A percentile compares a stretch with the other conserved stretches of the same genome.
Evolutionary conservation across 1,140 invertebrate genomes (phyloP).

Genomic region (Druon quercuslanigerum): DNA sequence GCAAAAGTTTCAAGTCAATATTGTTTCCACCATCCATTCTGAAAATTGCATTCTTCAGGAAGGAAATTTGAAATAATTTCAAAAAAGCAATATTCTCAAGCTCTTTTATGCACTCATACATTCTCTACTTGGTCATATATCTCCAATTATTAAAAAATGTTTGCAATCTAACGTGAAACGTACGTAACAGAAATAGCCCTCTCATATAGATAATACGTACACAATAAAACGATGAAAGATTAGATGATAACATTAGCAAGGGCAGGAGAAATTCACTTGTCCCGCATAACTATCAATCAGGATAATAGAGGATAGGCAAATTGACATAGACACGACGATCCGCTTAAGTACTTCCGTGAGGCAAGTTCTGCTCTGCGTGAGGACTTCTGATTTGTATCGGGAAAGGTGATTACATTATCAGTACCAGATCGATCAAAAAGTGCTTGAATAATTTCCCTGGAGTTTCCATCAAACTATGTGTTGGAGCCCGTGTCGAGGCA

Average conservation of each 20-base stretch:
- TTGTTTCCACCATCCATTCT: neutral
- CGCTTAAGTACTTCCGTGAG: constrained; percentile 49
- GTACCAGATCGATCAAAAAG: constrained; percentile 49
- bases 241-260: neutral
- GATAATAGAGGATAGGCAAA: constrained; percentile 45
- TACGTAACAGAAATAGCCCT: too few relatives aligned
- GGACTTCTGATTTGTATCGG: constrained; percentile 40
- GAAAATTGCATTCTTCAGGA: neutral
- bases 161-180: neutral
- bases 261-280: constrained; percentile 36
- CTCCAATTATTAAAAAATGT: neutral
- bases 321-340: constrained; percentile 53
- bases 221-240: neutral
- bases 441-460: constrained; percentile 46
- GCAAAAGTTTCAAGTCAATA: neutral
- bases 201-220: too few relatives aligned
- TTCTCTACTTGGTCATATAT: neutral
- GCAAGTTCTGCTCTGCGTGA: constrained; percentile 37
- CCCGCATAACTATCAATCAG: constrained; percentile 50
- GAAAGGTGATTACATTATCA: constrained; percentile 48
- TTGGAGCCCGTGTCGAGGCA: neutral
- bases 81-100: constrained; percentile 3
- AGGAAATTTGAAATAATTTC: neutral
- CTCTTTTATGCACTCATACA: neutral
- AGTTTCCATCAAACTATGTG: constrained; percentile 19